phyloP scores from a whole-genome alignment of 2,113 vertebrate species.

The Tetraodon nigroviridis region DNA sequence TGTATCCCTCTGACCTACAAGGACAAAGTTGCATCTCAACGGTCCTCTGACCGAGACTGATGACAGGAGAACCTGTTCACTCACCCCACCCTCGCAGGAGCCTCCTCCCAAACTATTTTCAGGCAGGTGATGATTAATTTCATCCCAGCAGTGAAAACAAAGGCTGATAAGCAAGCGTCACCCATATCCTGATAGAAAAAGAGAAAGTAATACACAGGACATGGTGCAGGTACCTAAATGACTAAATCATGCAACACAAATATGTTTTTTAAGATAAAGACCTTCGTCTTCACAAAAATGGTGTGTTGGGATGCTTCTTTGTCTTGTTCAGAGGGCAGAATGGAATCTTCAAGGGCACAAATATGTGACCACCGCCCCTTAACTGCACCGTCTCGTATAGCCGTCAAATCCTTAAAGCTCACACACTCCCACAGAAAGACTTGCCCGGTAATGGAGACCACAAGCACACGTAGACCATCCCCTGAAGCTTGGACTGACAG shows the following conservation, averaged over 20 bases:
- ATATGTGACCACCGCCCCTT: slow-evolving; percentile 82
- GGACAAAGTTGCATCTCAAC: background rate
- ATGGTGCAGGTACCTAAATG: background rate
- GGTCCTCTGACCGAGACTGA: background rate
- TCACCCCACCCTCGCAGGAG: slow-evolving; percentile 71
- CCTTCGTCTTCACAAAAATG: slow-evolving; percentile 83
- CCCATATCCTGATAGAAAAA: slow-evolving; percentile 73
- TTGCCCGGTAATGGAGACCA: slow-evolving; percentile 72
- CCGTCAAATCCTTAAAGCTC: slow-evolving; percentile 57
- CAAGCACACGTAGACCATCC: slow-evolving; percentile 78
- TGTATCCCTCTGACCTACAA: slow-evolving; percentile 73
- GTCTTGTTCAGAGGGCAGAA: slow-evolving; percentile 78
- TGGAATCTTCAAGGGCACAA: slow-evolving; percentile 62
- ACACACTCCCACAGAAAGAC: slow-evolving; percentile 86
- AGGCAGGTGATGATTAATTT: slow-evolving; percentile 79
- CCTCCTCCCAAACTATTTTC: slow-evolving; percentile 81
- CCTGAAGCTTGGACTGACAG: slow-evolving; percentile 82
- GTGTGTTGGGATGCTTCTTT: slow-evolving; percentile 82
- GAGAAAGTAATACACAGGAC: background rate
- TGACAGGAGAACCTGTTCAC: slow-evolving; percentile 9
- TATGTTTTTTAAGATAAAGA: slow-evolving; percentile 37
- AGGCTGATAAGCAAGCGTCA: slow-evolving; percentile 83
- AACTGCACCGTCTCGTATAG: slow-evolving; percentile 56
- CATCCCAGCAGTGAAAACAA: slow-evolving; percentile 80
- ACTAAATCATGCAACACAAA: slow-evolving; percentile 1